Percentiles rank a stretch among this genome's conserved stretches.
Conservation (phyloP, 2,113 vertebrate species). For the Plotosus lineatus region DNA sequence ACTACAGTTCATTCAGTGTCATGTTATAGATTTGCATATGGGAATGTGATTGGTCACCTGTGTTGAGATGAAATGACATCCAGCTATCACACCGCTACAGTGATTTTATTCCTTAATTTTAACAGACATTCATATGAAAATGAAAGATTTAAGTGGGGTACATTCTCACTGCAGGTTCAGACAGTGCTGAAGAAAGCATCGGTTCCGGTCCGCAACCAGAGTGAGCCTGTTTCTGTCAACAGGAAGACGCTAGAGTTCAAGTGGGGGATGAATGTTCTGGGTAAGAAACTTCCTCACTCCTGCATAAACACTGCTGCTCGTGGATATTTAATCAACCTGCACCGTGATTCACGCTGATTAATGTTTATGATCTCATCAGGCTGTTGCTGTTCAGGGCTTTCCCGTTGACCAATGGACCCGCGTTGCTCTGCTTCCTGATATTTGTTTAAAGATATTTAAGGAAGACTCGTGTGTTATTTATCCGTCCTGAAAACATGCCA, state of each 20-base stretch:
- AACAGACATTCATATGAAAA: too few species aligned
- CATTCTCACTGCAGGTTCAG: slow-evolving; percentile 69
- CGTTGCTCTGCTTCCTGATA: background rate
- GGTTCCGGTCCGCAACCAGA: slow-evolving; percentile 59
- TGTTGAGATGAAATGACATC: background rate
- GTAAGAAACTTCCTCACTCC: slow-evolving; percentile 62
- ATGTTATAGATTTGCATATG: background rate
- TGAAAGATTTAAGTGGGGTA: background rate
- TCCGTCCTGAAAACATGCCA: background rate
- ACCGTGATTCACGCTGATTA: background rate
- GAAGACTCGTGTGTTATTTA: background rate
- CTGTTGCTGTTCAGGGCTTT: background rate
- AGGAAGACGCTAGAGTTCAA: slow-evolving; percentile 79
- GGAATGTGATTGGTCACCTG: too few species aligned
- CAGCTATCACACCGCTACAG: background rate
- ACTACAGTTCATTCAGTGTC: background rate
- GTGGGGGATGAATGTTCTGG: slow-evolving; percentile 83
- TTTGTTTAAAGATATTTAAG: background rate
- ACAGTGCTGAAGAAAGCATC: slow-evolving; percentile 74
- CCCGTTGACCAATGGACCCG: background rate
- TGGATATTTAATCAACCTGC: background rate
- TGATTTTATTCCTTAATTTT: background rate
- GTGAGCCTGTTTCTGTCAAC: slow-evolving; percentile 64
- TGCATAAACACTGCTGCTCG: background rate
- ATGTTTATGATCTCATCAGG: slow-evolving; percentile 11